Conservation (phyloP, 2,113 vertebrate genomes). For the Cardinalis cardinalis region DNA sequence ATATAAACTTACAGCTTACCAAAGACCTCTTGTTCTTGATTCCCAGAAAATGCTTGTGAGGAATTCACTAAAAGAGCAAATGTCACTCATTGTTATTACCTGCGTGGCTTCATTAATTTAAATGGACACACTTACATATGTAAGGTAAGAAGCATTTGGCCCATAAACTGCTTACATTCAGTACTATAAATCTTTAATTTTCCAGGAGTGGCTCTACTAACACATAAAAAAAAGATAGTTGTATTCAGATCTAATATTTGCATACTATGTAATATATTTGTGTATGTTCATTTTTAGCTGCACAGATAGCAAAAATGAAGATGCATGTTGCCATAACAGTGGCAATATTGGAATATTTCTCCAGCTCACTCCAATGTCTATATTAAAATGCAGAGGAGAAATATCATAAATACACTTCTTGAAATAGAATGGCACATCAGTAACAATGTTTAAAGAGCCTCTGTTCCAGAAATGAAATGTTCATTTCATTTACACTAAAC, state of each 20-base stretch:
- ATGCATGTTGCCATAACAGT: not conserved
- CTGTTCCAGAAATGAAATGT: constrained; percentile 52
- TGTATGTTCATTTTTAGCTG: not conserved
- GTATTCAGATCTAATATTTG: not conserved
- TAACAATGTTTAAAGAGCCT: constrained; percentile 25
- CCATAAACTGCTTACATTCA: not conserved
- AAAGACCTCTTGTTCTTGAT: not conserved
- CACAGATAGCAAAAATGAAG: constrained; percentile 11
- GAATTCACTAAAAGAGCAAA: not conserved
- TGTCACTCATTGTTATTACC: not conserved
- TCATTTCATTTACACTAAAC: constrained; percentile 63
- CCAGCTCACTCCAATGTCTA: not conserved
- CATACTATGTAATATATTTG: not conserved
- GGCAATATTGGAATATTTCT: not conserved
- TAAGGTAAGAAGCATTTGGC: not conserved
- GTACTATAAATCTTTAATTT: not conserved
- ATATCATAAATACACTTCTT: constrained; percentile 25
- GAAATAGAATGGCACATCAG: constrained; percentile 42
- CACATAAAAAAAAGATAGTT: not conserved
- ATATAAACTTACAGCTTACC: not conserved
- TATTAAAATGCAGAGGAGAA: constrained; percentile 43
- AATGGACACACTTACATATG: not conserved
- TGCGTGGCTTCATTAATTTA: not conserved
- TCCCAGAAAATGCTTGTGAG: not conserved
- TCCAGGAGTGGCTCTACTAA: not conserved